Evolutionary conservation across 2,113 vertebrate species (phyloP).

Genomic region (Okapia johnstoni): DNA sequence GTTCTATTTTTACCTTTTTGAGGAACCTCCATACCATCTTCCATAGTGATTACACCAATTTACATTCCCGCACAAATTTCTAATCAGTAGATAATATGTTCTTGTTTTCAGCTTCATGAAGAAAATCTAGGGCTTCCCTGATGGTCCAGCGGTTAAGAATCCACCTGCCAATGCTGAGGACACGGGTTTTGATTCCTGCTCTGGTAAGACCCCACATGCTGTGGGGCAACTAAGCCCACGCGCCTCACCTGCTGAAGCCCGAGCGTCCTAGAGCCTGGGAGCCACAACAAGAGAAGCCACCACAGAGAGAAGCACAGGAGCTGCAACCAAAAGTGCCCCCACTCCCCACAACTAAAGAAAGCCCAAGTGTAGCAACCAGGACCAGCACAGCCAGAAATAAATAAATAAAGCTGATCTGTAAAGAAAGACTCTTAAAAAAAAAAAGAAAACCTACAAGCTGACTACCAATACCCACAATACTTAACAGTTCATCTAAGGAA

Average conservation of each 20-base stretch:
- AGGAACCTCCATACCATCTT: background rate
- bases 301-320: background rate
- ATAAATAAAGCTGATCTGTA: background rate
- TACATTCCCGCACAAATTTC: background rate
- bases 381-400: background rate
- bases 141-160: background rate
- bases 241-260: background rate
- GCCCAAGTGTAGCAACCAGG: background rate
- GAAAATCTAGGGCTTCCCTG: background rate
- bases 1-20: background rate
- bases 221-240: background rate
- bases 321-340: background rate
- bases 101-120: background rate
- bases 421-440: background rate
- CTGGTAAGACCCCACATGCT: background rate
- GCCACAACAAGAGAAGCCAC: background rate
- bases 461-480: background rate
- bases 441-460: background rate
- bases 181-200: background rate
- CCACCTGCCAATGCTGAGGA: background rate
- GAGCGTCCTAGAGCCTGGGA: background rate
- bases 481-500: background rate
- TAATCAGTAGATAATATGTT: background rate
- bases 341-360: background rate
- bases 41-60: background rate